Base-by-base conservation (phyloP, 2,888 invertebrate species). In the Mactromeris polynyma region DNA sequence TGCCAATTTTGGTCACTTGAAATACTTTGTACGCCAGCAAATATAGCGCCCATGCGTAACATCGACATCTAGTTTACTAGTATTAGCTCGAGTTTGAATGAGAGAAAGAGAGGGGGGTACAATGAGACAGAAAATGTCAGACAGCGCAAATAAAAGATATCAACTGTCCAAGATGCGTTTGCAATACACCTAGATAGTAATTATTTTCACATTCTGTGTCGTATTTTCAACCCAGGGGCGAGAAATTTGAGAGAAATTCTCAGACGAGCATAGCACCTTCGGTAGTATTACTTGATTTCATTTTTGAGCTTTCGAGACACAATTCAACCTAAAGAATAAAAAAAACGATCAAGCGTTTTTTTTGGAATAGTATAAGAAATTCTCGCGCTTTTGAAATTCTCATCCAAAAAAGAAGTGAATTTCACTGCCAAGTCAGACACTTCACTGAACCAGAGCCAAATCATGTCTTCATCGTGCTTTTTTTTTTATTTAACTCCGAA, bases 1-100 rank as follows among this genome's bases (percentile, higher is more conserved):
- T 77, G 83, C 81, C 88, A 82, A 90, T 86, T 90, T 86, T 79
- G 69, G 78, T 77, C 84, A n/a, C 42, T 82, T 79, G 73, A 84
- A 81, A 78, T 69, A 79, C 46, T 64, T 9, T 73, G 33, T 33
- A 26, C 33, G 33, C 36, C 73, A 36, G 26, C 26, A 33, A 73
- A 33, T 26, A 73, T 3, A 19, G 73, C 36, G 36, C 11, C 19
- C 73, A 73, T 73, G 73, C 73, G 73, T 73, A 1, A 33, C 73
- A 33, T 33, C 36, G 73, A 3, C 73, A 73, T 73, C 19, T 73
- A 17, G 73, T 11, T 17, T 3, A 33, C 26, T 58, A n/a, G 26
- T 36, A 64, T 64, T 26, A 73, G 36, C 26, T 36, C 19, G 0
- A 33, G 11, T 33, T 73, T 11, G 73, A 33, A 64, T 6, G 58